Evolutionary conservation across 2,888 invertebrate genomes (phyloP).

Genomic region (Ophioninae sp.): DNA sequence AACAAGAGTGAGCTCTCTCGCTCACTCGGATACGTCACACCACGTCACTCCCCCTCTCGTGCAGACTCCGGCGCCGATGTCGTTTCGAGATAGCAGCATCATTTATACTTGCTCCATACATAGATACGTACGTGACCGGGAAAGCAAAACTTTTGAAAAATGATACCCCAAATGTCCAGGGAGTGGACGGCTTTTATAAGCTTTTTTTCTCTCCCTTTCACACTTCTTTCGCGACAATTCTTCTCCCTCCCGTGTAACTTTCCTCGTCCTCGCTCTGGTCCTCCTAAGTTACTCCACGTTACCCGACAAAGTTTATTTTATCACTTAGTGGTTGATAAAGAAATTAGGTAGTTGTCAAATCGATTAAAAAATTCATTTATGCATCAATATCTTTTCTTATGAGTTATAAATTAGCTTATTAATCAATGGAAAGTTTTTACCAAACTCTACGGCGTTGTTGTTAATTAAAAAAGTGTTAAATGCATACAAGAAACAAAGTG

Average conservation of each 20-base stretch:
- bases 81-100: slow-evolving; percentile 70
- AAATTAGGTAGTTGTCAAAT: too few relatives aligned
- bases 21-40: slow-evolving; percentile 20
- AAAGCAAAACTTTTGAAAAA: slow-evolving; percentile 76
- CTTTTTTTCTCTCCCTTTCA: slow-evolving; percentile 54
- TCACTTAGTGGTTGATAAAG: too few relatives aligned
- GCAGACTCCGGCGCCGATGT: slow-evolving; percentile 52
- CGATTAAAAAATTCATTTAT: too few relatives aligned
- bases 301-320: too few relatives aligned
- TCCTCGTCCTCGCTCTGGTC: slow-evolving; percentile 9
- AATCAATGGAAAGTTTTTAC: too few relatives aligned
- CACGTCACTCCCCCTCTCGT: slow-evolving; percentile 22
- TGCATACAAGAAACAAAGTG: too few relatives aligned
- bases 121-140: slow-evolving; percentile 66
- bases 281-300: slow-evolving; percentile 63
- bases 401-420: too few relatives aligned
- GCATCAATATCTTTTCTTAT: too few relatives aligned
- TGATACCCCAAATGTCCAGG: slow-evolving; percentile 70
- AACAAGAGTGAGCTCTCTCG: slow-evolving; percentile 5
- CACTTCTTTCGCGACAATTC: slow-evolving; percentile 29
- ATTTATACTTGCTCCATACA: slow-evolving; percentile 70
- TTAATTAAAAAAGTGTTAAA: too few relatives aligned
- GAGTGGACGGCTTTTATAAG: slow-evolving; percentile 59
- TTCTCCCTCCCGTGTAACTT: neutral
- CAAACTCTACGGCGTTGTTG: too few relatives aligned